Evolutionary conservation across 1,140 invertebrate genomes (phyloP).

Genomic region (Drosophila arizonae): DNA sequence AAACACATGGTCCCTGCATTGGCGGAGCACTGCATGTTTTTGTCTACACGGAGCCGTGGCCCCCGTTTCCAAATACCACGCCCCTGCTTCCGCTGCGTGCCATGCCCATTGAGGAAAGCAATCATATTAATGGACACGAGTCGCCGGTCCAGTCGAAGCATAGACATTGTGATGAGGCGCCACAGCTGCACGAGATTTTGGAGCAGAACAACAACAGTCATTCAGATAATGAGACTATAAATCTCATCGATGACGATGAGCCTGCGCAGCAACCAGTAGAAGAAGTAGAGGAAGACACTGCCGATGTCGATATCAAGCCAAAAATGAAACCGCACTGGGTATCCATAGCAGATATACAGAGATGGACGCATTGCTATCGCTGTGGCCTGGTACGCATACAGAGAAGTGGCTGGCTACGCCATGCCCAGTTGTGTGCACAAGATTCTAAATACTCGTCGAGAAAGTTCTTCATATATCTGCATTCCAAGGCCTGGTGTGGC

Average conservation of each 20-base stretch:
- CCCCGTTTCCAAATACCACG: constrained; percentile 24
- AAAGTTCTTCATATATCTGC: constrained; percentile 42
- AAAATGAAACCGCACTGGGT: constrained; percentile 21
- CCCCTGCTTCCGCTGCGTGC: background rate
- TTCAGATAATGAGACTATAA: background rate
- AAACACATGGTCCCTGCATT: constrained; percentile 14
- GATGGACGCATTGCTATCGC: constrained; percentile 25
- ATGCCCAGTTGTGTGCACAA: constrained; percentile 40
- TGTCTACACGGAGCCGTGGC: constrained; percentile 29
- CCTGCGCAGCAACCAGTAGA: background rate
- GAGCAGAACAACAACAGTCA: background rate
- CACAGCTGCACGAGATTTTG: no score
- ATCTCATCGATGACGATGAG: background rate
- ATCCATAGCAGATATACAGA: constrained; percentile 7
- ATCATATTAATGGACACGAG: background rate
- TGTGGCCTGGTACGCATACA: constrained; percentile 4
- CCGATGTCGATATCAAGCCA: constrained; percentile 3
- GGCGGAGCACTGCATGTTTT: constrained; percentile 21
- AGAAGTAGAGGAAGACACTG: no score
- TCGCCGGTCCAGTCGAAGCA: background rate
- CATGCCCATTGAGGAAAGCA: background rate
- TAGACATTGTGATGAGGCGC: background rate
- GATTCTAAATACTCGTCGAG: background rate
- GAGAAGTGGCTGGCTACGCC: constrained; percentile 21
- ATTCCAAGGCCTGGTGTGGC: constrained; percentile 39